phyloP scores from a whole-genome alignment of 1,140 invertebrate species.

The Drosophila oshimai region DNA sequence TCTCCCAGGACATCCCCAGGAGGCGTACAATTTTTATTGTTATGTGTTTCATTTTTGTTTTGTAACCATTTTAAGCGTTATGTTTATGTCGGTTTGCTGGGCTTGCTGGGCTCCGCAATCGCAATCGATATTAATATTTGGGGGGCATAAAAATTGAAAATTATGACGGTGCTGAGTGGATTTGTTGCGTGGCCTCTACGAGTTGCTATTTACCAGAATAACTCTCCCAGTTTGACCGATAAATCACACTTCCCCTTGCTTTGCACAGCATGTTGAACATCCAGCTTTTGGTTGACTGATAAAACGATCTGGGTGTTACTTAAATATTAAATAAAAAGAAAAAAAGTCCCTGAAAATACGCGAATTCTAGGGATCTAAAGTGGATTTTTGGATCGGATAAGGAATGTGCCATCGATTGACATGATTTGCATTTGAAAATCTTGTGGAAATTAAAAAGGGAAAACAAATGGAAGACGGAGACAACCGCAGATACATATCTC shows the following conservation, averaged over 20 bases:
- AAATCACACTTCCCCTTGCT: constrained; percentile 9
- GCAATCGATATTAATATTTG: constrained; percentile 74
- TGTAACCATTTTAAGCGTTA: constrained; percentile 48
- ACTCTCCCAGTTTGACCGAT: constrained; percentile 6
- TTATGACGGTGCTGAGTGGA: constrained; percentile 53
- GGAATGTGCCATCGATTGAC: constrained; percentile 14
- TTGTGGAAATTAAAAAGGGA: constrained; percentile 54
- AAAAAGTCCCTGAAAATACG: too few species aligned
- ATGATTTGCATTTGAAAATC: constrained; percentile 69
- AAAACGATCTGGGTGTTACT: too few species aligned
- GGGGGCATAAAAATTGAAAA: constrained; percentile 71
- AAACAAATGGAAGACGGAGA: constrained; percentile 41
- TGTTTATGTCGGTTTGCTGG: constrained; percentile 35
- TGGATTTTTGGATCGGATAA: constrained; percentile 17
- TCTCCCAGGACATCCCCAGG: constrained; percentile 10
- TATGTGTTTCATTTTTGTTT: constrained; percentile 46
- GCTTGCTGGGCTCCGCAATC: constrained; percentile 8
- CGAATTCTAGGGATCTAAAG: neutral
- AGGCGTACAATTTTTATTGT: constrained; percentile 74
- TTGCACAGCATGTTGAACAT: neutral
- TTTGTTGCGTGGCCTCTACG: constrained; percentile 15
- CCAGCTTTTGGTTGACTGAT: neutral
- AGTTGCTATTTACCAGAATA: constrained; percentile 4
- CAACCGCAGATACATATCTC: constrained; percentile 53
- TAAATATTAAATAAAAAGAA: too few species aligned